These are phyloP conservation scores for Agriopis aurantiaria DNA, from an alignment of 2,888 invertebrate species.

Conservation along the genomic window DNA sequence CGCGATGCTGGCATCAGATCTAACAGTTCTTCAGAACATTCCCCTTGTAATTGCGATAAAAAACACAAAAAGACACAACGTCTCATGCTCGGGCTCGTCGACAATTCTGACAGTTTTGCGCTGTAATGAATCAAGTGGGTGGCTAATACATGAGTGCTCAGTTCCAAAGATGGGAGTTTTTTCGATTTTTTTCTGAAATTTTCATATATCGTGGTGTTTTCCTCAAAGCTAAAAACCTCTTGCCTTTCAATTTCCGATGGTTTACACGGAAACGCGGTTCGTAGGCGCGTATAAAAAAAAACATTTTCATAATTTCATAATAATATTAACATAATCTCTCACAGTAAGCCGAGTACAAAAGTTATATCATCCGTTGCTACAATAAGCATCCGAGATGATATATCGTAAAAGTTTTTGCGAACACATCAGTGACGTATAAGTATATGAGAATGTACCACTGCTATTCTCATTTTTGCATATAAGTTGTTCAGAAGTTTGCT, in stretches of 20 bases:
- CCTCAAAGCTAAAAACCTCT: slow-evolving; percentile 6
- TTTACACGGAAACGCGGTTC: slow-evolving; percentile 19
- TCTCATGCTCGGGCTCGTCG: too few species aligned
- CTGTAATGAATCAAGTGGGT: too few species aligned
- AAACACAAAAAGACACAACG: too few species aligned
- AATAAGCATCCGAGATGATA: slow-evolving; percentile 54
- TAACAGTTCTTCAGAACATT: too few species aligned
- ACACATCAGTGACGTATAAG: slow-evolving; percentile 53
- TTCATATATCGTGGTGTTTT: slow-evolving; percentile 1
- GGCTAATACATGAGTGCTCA: too few species aligned
- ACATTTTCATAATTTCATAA: slow-evolving; percentile 47
- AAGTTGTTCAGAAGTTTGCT: slow-evolving; percentile 38
- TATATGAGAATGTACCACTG: slow-evolving; percentile 26
- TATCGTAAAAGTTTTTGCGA: slow-evolving; percentile 63
- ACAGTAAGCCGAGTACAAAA: slow-evolving; percentile 44
- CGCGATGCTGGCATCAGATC: too few species aligned
- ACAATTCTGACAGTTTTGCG: too few species aligned
- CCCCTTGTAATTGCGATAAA: too few species aligned
- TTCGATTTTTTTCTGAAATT: neutral
- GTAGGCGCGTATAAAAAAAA: slow-evolving; percentile 41
- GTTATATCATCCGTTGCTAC: slow-evolving; percentile 49
- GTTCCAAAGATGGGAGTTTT: too few species aligned
- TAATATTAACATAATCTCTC: slow-evolving; percentile 52
- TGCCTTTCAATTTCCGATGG: neutral
- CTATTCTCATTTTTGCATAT: slow-evolving; percentile 46